Base-by-base conservation (phyloP, 2,797 vertebrate species). In the Chromis chromis region DNA sequence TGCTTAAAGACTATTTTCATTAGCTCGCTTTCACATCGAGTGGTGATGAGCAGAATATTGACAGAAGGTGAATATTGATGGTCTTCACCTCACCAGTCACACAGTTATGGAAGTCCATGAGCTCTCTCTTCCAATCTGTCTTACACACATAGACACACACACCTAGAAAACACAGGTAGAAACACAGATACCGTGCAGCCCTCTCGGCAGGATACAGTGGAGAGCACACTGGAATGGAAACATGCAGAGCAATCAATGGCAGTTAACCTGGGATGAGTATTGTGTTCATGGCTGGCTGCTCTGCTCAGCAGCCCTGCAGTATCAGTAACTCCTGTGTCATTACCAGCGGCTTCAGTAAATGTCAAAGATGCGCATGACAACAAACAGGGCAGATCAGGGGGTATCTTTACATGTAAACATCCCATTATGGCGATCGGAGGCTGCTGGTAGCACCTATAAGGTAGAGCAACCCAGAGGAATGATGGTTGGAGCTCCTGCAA, bases 221-320 rank as follows among this genome's bases (percentile, higher is more conserved):
- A 75, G 83, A 82, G 78, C 65, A 65, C 78, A 83, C 80, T 67
- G 76, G 70, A 88, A 86, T 74, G 74, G 81, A 86, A 76, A 76
- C 84, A 82, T 71, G 77, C 82, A 71, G 82, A 85, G 90, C 81
- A 90, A 90, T 93, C 89, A 89, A 92, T 90, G 86, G 84, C 71
- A 84, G 85, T 93, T 94, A 91, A 93, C 89, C 88, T 84, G 73
- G 78, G 88, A 91, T 89, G 85, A 91, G 85, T 82, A 75, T 85
- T 83, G 81, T 86, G 58, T 88, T 90, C 82, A 82, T 42, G 73
- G 81, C 33, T 80, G 76, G 59, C 77, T 84, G 75, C 71, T 53
- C 75, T 72, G 53, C 82, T 75, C 70, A 65, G 62, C 59, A 57
- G 70, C 78, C 79, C 66, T 66, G 71, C 61, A 60, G 85, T 78